These are phyloP conservation scores for Periophthalmus modestus DNA, from an alignment of 2,113 vertebrate species.

Conservation along the genomic window DNA sequence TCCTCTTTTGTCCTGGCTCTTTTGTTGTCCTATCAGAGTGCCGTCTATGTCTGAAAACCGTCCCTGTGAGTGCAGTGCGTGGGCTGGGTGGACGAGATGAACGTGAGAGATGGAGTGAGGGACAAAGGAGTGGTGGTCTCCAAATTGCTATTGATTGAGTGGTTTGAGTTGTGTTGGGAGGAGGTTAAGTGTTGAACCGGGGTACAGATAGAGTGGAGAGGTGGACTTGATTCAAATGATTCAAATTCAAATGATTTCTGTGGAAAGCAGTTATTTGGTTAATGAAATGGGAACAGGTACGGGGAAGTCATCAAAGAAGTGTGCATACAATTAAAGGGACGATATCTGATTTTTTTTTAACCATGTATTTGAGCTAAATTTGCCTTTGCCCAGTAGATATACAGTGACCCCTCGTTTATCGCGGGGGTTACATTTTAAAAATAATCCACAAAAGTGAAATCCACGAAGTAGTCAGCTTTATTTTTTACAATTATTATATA, in stretches of 20 bases:
- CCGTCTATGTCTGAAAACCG: not conserved
- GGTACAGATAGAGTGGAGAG: not conserved
- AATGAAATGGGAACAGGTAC: not conserved
- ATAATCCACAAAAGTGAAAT: no score
- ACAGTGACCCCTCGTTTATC: no score
- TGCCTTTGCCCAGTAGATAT: no score
- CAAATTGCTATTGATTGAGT: not conserved
- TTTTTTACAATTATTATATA: no score
- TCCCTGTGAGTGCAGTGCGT: not conserved
- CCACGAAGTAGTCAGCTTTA: no score
- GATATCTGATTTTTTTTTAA: no score
- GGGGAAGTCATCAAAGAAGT: no score
- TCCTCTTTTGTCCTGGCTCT: not conserved
- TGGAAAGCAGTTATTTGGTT: not conserved
- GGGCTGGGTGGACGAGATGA: not conserved
- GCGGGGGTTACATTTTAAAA: no score
- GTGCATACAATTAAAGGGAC: no score
- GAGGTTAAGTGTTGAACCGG: not conserved
- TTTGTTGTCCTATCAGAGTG: not conserved
- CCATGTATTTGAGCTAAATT: no score
- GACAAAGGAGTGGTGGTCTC: conserved; percentile 1
- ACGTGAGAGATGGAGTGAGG: not conserved
- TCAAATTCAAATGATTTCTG: no score
- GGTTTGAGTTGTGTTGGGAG: not conserved
- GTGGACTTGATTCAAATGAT: not conserved